Base-by-base conservation (phyloP, 64 coral and sea anemone species). In the Stichodactyla helianthus region DNA sequence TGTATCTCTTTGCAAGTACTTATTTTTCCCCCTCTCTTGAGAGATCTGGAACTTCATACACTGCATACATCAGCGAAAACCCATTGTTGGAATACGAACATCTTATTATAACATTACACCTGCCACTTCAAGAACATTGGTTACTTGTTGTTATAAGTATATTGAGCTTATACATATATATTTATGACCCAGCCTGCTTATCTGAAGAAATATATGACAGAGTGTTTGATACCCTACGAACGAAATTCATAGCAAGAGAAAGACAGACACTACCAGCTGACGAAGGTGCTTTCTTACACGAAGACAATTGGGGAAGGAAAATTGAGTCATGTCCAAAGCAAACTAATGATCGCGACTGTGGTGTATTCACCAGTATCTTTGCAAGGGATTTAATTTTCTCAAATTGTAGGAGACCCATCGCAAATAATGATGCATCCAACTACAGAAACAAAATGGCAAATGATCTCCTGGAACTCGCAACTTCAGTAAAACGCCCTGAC, bases 21-120 rank as follows among this genome's bases (percentile, higher is more conserved):
- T 88, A 88, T 67, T 88, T 88, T 88, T 88, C 76, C 53, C 64
- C 86, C 67, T 88, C 86, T 60, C 86, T 88, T 79, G 68, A 88
- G 14, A 88, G 27, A 55, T 6, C 6, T 6, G 35, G n/a, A 17
- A 6, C 6, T 26, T 77, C 71, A 26, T 88, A 79, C 4, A 77
- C 53, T 56, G 77, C 71, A 67, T 88, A 79, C 54, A 54, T 79
- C 58, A 67, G 56, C 71, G 25, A 88, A 58, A 57, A 88, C 10
- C 86, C 77, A 54, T 88, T 88, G 56, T 26, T 56, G 51, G 76
- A 88, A 67, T 78, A 59, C 86, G 19, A 88, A 20, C 23, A 88
- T 79, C 54, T 88, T 23, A 53, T 79, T 57, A 88, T 88, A 56
- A 63, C 86, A 77, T 12, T 86, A 13, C 86, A 88, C 56, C 77